Evolutionary conservation across 2,797 vertebrate genomes (phyloP).

Genomic region (Iguana delicatissima): DNA sequence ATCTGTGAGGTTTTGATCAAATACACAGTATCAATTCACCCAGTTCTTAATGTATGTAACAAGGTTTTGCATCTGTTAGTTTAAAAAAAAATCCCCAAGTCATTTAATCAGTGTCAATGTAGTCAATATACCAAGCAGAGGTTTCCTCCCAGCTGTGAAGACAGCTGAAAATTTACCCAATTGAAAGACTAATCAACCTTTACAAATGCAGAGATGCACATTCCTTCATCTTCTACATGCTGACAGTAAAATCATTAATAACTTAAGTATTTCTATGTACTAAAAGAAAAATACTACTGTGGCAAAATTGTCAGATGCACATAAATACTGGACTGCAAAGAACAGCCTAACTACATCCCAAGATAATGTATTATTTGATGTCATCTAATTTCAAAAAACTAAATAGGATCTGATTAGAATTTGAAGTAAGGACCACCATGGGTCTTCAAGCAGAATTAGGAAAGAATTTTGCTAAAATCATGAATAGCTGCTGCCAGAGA

Average conservation of each 20-base stretch:
- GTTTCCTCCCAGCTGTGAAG: constrained; percentile 19
- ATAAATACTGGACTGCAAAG: not conserved
- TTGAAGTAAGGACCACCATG: no score
- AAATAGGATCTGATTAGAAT: no score
- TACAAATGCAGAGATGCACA: constrained; percentile 23
- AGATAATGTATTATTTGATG: not conserved
- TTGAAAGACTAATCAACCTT: constrained; percentile 28
- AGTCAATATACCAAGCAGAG: not conserved
- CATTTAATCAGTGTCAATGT: constrained; percentile 17
- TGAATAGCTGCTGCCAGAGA: no score
- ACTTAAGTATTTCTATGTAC: not conserved
- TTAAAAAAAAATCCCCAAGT: not conserved
- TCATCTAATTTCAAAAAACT: no score
- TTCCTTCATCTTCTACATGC: constrained; percentile 1
- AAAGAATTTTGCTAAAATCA: no score
- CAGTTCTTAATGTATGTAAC: constrained; percentile 15
- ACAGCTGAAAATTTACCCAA: not conserved
- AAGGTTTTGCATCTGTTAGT: constrained; percentile 10
- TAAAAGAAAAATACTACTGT: not conserved
- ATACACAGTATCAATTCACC: not conserved
- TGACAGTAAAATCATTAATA: constrained; percentile 9
- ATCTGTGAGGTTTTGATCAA: constrained; percentile 2
- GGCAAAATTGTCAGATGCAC: not conserved
- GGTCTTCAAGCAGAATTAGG: no score
- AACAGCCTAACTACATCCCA: not conserved